phyloP scores from a whole-genome alignment of 2,888 invertebrate species.

The Sarcophaga variegata region DNA sequence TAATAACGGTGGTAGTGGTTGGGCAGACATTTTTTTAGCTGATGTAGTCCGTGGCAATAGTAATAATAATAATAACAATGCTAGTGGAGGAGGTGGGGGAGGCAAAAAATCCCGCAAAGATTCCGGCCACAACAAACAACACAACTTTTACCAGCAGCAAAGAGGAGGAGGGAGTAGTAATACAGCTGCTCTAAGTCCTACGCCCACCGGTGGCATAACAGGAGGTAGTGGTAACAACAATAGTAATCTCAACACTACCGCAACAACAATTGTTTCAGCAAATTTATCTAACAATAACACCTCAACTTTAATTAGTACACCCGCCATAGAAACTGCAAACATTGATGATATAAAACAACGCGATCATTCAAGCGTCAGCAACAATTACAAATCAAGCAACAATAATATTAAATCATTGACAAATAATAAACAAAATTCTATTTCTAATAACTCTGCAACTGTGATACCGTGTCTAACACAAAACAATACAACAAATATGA shows the following conservation, averaged over 20 bases:
- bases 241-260: conserved; percentile 18
- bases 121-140: conserved; percentile 74
- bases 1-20: conserved; percentile 80
- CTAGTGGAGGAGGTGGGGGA: conserved; percentile 50
- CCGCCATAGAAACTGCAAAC: conserved; percentile 63
- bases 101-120: conserved; percentile 79
- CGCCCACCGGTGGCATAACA: conserved; percentile 74
- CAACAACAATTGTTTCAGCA: conserved; percentile 71
- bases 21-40: conserved; percentile 86
- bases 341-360: conserved; percentile 82
- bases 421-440: conserved; percentile 79
- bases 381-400: conserved; percentile 72
- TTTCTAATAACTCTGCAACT: conserved; percentile 78
- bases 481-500: conserved; percentile 75
- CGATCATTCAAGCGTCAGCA: conserved; percentile 62
- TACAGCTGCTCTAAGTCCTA: conserved; percentile 72
- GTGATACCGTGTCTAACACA: conserved; percentile 82
- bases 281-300: conserved; percentile 84
- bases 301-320: conserved; percentile 73
- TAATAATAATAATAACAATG: conserved; percentile 65
- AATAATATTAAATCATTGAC: conserved; percentile 72
- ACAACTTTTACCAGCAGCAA: conserved; percentile 70
- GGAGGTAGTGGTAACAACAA: conserved; percentile 52
- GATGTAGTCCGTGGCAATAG: conserved; percentile 91
- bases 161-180: conserved; percentile 33